Base-by-base conservation (phyloP, 2,888 invertebrate species). In the Chymomyza fuscimana region DNA sequence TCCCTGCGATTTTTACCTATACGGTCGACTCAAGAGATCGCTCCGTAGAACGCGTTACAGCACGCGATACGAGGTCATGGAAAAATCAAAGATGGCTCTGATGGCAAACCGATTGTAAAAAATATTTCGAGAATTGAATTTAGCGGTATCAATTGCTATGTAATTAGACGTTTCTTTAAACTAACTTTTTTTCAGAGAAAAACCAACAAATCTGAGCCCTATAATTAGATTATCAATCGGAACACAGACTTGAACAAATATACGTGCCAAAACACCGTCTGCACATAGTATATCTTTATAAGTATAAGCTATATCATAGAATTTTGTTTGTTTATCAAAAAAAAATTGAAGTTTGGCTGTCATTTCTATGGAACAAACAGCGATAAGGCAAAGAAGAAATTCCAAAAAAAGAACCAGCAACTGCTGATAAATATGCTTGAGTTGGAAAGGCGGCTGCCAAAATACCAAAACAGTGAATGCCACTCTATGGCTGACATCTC, bases 321-420 rank as follows among this genome's bases (percentile, higher is more conserved):
- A 56, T 56, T 56, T 22, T 56, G 22, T 25, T 58, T 58, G 56
- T 54, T 71, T 68, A 75, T 75, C 63, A 68, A 64, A 75, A 75
- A 75, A 58, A 71, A 65, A 75, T 75, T 71, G 75, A 62, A 71
- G 63, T 65, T 65, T 29, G 60, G 52, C 54, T 12, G 54, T 22
- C 15, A 62, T n/a, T 54, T 67, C 46, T 63, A 58, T 19, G 12
- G 46, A 40, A 12, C 40, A 25, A 54, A 54, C 19, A 2, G 19
- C 15, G 54, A 54, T 54, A 54, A 54, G 16, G 16, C 15, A 25
- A 25, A 22, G 12, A 58, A 32, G 1, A 32, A 32, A 32, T 32
- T 32, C 9, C 32, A 32, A 32, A 32, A 1, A 32, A 32, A 32
- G 32, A 32, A 54, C 6, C 54, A 12, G 19, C 7, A 22, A 54